A percentile compares a stretch with the other conserved stretches of the same genome.
These are phyloP conservation scores for Coptodon rendalli DNA, from an alignment of 2,113 vertebrate species.

Conservation along the genomic window DNA sequence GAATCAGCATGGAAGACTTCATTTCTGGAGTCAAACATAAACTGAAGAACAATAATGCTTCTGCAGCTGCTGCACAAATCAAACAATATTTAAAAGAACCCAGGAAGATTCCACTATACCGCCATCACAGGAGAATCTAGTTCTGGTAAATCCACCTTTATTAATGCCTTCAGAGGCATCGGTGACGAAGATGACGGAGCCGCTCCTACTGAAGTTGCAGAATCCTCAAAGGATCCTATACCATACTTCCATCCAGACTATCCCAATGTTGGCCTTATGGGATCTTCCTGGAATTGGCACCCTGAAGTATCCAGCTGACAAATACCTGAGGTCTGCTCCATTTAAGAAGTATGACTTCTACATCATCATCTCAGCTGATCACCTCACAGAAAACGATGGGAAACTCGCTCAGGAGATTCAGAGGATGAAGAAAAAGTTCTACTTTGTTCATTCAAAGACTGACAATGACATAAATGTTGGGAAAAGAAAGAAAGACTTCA, in stretches of 20 bases:
- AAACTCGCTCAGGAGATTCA: background rate
- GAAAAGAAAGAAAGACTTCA: background rate
- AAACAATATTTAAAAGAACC: rapidly evolving
- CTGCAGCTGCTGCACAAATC: no score
- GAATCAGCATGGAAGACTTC: no score
- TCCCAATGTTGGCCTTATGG: background rate
- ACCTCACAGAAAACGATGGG: background rate
- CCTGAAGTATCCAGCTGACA: rapidly evolving
- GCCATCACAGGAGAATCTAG: background rate
- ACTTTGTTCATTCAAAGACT: background rate
- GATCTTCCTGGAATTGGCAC: background rate
- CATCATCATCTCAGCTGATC: background rate
- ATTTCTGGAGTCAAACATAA: no score
- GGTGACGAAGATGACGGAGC: background rate
- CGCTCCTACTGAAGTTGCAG: rapidly evolving
- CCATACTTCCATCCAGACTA: rapidly evolving
- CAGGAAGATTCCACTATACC: rapidly evolving
- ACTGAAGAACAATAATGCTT: no score
- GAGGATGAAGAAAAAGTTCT: background rate
- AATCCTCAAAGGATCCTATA: background rate
- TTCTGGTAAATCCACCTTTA: rapidly evolving
- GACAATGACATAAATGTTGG: rapidly evolving
- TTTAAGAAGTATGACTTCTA: rapidly evolving
- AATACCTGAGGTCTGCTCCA: rapidly evolving
- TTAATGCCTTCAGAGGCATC: background rate